These are phyloP conservation scores for Myotis planiceps DNA, from an alignment of 2,797 vertebrate genomes.

Conservation along the genomic window DNA sequence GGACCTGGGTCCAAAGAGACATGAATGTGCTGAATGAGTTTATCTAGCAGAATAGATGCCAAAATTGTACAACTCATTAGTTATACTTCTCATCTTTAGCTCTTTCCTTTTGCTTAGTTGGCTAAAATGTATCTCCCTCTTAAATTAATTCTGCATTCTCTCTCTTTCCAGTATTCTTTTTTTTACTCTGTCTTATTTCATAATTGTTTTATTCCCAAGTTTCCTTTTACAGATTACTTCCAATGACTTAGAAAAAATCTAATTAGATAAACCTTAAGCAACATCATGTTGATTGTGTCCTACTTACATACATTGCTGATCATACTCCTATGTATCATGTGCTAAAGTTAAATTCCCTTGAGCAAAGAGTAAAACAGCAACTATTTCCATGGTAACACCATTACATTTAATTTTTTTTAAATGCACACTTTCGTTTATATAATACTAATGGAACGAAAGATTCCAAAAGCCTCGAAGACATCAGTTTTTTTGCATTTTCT, in stretches of 20 bases:
- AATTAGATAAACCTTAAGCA: slow-evolving; percentile 4
- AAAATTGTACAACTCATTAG: not conserved
- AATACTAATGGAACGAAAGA: not conserved
- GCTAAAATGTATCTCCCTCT: not conserved
- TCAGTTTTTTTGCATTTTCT: not conserved
- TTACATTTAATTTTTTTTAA: not conserved
- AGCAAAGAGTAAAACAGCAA: not conserved
- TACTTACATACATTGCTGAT: not conserved
- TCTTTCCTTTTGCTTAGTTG: slow-evolving; percentile 39
- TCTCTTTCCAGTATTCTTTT: not conserved
- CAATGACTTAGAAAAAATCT: not conserved
- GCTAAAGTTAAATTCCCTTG: not conserved
- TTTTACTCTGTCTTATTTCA: not conserved
- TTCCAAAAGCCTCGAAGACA: not conserved
- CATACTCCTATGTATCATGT: not conserved
- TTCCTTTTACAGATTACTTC: not conserved
- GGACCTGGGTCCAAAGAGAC: not conserved
- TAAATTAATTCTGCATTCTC: not conserved
- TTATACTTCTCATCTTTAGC: not conserved
- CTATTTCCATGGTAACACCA: not conserved
- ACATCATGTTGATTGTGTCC: not conserved
- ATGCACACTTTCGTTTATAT: not conserved
- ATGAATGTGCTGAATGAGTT: not conserved
- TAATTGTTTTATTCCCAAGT: not conserved
- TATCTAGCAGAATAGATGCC: not conserved